A percentile compares a stretch with the other conserved stretches of the same genome.
Conservation (phyloP, 2,888 invertebrate species). For the Gymnocheta viridis region DNA sequence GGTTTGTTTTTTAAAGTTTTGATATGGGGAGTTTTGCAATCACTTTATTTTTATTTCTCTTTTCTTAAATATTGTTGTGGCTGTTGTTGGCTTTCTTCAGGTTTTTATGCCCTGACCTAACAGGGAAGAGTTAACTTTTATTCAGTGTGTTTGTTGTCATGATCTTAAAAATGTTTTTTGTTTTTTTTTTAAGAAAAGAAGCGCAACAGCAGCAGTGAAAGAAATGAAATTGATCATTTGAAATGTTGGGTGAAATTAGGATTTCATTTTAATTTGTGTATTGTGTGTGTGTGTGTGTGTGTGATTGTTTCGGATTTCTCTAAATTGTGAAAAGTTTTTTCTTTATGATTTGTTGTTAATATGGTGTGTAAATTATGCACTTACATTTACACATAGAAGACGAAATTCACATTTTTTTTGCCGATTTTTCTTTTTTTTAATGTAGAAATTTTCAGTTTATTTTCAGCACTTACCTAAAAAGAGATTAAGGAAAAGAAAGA, state of each 20-base stretch:
- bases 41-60: constrained; percentile 56
- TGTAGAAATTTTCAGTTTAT: not conserved
- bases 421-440: not conserved
- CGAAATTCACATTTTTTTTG: not conserved
- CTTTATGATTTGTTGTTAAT: constrained; percentile 17
- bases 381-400: not conserved
- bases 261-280: constrained; percentile 49
- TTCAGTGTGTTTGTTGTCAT: constrained; percentile 58
- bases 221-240: constrained; percentile 65
- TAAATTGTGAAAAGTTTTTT: constrained; percentile 51
- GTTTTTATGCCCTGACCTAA: constrained; percentile 61
- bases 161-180: constrained; percentile 63
- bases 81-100: constrained; percentile 47
- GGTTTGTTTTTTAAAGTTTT: constrained; percentile 35
- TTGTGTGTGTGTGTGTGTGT: no score
- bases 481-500: no score
- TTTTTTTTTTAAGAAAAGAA: constrained; percentile 16
- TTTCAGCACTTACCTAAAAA: constrained; percentile 44
- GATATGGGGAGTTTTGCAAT: constrained; percentile 68
- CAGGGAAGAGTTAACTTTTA: constrained; percentile 56
- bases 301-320: constrained; percentile 61
- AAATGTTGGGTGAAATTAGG: constrained; percentile 70
- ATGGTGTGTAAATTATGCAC: constrained; percentile 7
- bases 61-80: constrained; percentile 16
- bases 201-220: constrained; percentile 1